phyloP scores from a whole-genome alignment of 2,113 vertebrate genomes.

The Alosa alosa region DNA sequence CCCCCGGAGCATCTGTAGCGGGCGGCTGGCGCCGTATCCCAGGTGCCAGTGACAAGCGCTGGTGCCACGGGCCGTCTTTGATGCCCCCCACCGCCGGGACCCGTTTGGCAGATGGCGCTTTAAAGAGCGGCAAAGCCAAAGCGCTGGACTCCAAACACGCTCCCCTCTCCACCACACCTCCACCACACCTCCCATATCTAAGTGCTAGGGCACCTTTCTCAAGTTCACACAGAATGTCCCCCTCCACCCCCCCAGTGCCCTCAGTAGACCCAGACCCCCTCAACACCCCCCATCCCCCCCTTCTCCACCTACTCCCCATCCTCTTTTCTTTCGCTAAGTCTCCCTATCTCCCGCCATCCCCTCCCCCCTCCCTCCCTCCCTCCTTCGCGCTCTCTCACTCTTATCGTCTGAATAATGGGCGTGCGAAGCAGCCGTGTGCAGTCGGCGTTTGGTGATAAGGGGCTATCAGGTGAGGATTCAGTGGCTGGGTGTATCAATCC shows the following conservation, averaged over 20 bases:
- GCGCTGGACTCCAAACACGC: neutral
- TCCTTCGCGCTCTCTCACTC: neutral
- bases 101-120: conserved; percentile 49
- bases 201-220: conserved; percentile 20
- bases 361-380: neutral
- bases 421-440: conserved; percentile 43
- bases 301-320: conserved; percentile 1
- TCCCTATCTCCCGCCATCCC: neutral
- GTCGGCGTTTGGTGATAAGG: conserved; percentile 53
- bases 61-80: conserved; percentile 34
- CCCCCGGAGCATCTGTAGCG: conserved; percentile 38
- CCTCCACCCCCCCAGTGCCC: neutral
- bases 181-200: neutral
- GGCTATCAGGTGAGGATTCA: conserved; percentile 52
- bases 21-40: conserved; percentile 28
- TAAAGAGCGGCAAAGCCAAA: conserved; percentile 15
- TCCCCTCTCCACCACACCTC: neutral
- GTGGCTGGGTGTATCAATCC: conserved; percentile 50
- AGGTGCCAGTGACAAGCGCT: conserved; percentile 41
- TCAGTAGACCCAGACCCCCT: neutral
- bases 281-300: neutral
- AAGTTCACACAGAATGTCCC: neutral
- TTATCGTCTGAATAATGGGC: conserved; percentile 51
- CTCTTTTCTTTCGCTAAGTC: neutral
- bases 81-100: neutral